Evolutionary conservation across 1,140 invertebrate genomes (phyloP).

Genomic region (Drosophila sulfurigaster): DNA sequence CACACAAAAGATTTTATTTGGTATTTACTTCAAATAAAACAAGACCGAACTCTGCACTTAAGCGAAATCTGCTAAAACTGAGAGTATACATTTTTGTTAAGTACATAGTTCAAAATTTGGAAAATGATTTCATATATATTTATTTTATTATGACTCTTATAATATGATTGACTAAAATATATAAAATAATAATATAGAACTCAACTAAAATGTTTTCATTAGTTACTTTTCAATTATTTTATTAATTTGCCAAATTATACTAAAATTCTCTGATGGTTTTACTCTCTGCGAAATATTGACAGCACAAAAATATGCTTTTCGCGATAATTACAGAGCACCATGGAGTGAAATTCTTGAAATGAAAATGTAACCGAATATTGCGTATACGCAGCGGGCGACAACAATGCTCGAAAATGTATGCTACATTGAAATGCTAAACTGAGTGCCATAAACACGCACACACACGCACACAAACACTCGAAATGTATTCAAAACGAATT

Average conservation of each 20-base stretch:
- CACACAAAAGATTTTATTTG: background rate
- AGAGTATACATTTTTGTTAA: too few relatives aligned
- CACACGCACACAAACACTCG: background rate
- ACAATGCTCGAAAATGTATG: conserved; percentile 34
- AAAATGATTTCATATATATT: too few relatives aligned
- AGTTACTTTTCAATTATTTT: background rate
- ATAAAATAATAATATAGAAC: too few relatives aligned
- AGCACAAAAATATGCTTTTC: conserved; percentile 4
- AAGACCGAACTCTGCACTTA: background rate
- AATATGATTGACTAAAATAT: too few relatives aligned
- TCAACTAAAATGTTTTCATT: too few relatives aligned
- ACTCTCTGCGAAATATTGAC: background rate
- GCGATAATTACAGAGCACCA: background rate
- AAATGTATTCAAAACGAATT: conserved; percentile 72
- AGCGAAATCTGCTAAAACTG: background rate
- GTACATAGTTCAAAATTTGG: too few relatives aligned
- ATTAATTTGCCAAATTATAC: too few relatives aligned
- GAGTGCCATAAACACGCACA: conserved; percentile 1
- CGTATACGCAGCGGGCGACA: conserved; percentile 36
- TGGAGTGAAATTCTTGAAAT: conserved; percentile 10
- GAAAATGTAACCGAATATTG: conserved; percentile 36
- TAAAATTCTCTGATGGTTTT: background rate
- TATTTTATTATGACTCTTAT: too few relatives aligned
- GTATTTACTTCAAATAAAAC: background rate
- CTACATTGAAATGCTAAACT: conserved; percentile 26